Evolutionary conservation across 2,797 vertebrate species (phyloP).

Genomic region (Enteromius trimaculatus): DNA sequence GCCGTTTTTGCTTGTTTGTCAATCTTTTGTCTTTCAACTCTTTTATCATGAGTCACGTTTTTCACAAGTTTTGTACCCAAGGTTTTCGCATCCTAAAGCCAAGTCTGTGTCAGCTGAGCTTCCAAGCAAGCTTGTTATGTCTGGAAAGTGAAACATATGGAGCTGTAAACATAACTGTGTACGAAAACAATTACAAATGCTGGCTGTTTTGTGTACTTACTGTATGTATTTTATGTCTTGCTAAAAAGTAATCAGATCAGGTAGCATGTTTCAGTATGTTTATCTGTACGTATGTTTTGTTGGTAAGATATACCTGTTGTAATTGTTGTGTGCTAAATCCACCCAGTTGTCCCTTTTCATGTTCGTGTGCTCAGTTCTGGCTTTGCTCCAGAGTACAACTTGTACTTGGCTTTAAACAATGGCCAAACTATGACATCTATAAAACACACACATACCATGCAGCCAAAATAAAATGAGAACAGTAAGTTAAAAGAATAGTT

Average conservation of each 20-base stretch:
- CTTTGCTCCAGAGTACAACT: constrained; percentile 67
- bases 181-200: not conserved
- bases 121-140: too few relatives aligned
- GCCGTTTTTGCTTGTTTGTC: too few relatives aligned
- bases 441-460: constrained; percentile 55
- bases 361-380: constrained; percentile 65
- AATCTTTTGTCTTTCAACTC: too few relatives aligned
- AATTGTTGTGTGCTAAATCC: constrained; percentile 27
- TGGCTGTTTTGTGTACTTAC: not conserved
- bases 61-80: too few relatives aligned
- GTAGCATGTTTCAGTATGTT: not conserved
- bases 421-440: constrained; percentile 64
- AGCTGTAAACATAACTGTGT: not conserved
- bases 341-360: constrained; percentile 57
- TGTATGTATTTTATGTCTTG: not conserved
- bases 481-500: constrained; percentile 40
- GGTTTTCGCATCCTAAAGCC: not conserved
- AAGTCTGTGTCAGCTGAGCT: not conserved
- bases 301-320: constrained; percentile 15
- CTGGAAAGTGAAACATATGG: not conserved
- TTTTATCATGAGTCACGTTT: too few relatives aligned
- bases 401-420: constrained; percentile 72
- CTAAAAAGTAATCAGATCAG: not conserved
- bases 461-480: constrained; percentile 47
- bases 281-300: constrained; percentile 11